Evolutionary conservation across 1,140 invertebrate species (phyloP).

Genomic region (Meloidogyne floridensis): DNA sequence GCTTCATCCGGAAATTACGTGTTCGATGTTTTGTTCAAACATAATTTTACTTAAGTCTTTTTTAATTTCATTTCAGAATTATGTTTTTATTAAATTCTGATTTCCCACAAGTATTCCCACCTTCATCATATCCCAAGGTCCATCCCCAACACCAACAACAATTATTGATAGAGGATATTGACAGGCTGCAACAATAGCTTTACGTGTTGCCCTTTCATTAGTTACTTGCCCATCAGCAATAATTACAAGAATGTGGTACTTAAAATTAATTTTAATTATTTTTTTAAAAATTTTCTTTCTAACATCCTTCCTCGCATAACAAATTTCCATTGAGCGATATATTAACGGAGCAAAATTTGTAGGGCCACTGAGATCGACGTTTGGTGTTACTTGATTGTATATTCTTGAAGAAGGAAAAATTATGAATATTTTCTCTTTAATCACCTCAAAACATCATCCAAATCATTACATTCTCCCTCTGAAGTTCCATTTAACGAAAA

Average conservation of each 20-base stretch:
- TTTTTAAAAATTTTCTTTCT: conserved; percentile 17
- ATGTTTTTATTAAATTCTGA: not conserved
- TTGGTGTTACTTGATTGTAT: conserved; percentile 65
- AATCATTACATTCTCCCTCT: conserved; percentile 66
- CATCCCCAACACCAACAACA: conserved; percentile 71
- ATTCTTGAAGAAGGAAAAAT: conserved; percentile 42
- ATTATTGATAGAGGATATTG: conserved; percentile 70
- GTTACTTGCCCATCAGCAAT: conserved; percentile 71
- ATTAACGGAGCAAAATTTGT: conserved; percentile 70
- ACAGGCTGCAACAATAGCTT: conserved; percentile 71
- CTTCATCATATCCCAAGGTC: conserved; percentile 70
- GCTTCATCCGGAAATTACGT: too few species aligned
- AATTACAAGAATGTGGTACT: conserved; percentile 71
- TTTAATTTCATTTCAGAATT: not conserved
- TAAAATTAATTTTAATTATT: conserved; percentile 12
- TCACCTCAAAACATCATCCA: conserved; percentile 68
- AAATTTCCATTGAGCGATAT: conserved; percentile 68
- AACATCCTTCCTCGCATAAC: conserved; percentile 63
- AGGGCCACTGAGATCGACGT: conserved; percentile 65
- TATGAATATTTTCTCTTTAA: conserved; percentile 14
- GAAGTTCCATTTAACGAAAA: conserved; percentile 66
- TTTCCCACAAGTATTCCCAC: conserved; percentile 29
- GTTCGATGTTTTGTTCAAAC: too few species aligned
- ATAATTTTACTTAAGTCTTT: too few species aligned
- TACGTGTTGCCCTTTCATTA: conserved; percentile 67